Base-by-base conservation (phyloP, 2,888 invertebrate genomes). In the Eledona agricola region DNA sequence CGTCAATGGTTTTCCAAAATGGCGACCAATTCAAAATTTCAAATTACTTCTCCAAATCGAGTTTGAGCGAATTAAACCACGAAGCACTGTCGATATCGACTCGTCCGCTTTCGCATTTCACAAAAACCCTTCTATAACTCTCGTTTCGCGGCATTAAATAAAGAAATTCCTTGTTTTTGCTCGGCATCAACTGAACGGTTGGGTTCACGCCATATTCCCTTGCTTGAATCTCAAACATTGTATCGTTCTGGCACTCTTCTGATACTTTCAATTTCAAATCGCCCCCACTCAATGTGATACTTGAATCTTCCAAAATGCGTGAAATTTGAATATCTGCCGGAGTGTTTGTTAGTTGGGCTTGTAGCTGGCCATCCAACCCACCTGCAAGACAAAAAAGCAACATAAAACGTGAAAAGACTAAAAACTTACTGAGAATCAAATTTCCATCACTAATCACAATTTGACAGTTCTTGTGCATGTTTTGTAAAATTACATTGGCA, bases 361-460 rank as follows among this genome's bases (percentile, higher is more conserved):
- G 62, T 7, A 76, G 51, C 15, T 69, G 66, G 4, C 77, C 77
- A 61, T 77, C 76, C 42, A 76, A 68, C 26, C 75, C 73, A 54
- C 66, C 76, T 77, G 49, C 69, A 69, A 52, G 40, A 28, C 2
- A 59, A 34, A 15, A 38, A 52, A 38, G 47, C 42, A 13, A 11
- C 16, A 43, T n/a, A 34, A 23, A 6, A 31, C n/a, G 2, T 19
- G 23, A 40, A 20, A 29, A 16, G 11, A 9, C 12, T 16, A 38
- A 20, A 16, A 51, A 46, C 58, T 58, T 57, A 69, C 74, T 60
- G 20, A 74, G 54, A 29, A 64, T 60, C 50, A 74, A 57, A 25
- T 64, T 55, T 11, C 72, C 73, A 47, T 66, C 62, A 17, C 67
- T 57, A 4, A 64, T 52, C 4, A 64, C 58, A 16, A 73, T 63